Evolutionary conservation across 1,140 invertebrate genomes (phyloP).

Genomic region (Thrips palmi): DNA sequence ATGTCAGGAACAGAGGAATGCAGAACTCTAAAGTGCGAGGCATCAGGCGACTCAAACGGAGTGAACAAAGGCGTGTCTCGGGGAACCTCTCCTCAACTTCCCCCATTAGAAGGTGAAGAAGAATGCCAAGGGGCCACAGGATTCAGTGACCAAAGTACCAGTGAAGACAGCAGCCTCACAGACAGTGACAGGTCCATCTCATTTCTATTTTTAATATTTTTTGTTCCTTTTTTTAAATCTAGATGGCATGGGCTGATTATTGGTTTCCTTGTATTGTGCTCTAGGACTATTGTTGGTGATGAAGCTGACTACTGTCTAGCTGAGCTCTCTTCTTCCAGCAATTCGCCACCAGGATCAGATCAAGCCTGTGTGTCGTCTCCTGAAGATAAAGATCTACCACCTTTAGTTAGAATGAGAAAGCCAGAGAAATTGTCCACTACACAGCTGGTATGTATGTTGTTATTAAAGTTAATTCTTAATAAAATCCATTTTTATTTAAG

Average conservation of each 20-base stretch:
- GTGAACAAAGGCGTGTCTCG: neutral
- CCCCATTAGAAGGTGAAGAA: conserved; percentile 6
- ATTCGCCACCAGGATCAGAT: conserved; percentile 19
- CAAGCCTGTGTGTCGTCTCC: neutral
- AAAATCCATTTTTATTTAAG: neutral
- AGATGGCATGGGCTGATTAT: no score
- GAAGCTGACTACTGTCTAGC: conserved; percentile 28
- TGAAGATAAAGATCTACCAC: no score
- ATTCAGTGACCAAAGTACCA: conserved; percentile 42
- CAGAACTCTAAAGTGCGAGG: no score
- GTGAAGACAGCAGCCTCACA: conserved; percentile 58
- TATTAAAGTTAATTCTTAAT: neutral
- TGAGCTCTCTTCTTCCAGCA: conserved; percentile 25
- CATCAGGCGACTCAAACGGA: neutral
- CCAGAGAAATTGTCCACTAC: no score
- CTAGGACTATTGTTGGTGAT: conserved; percentile 41
- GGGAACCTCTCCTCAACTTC: neutral
- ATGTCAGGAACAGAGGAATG: no score
- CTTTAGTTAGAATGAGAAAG: no score
- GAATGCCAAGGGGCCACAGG: conserved; percentile 10
- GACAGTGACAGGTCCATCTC: conserved; percentile 40
- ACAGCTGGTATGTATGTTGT: no score
- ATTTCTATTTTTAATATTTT: conserved; percentile 8
- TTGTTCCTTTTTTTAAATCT: no score
- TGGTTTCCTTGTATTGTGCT: no score